Evolutionary conservation across 2,888 invertebrate genomes (phyloP).

Genomic region (Oligia strigilis): DNA sequence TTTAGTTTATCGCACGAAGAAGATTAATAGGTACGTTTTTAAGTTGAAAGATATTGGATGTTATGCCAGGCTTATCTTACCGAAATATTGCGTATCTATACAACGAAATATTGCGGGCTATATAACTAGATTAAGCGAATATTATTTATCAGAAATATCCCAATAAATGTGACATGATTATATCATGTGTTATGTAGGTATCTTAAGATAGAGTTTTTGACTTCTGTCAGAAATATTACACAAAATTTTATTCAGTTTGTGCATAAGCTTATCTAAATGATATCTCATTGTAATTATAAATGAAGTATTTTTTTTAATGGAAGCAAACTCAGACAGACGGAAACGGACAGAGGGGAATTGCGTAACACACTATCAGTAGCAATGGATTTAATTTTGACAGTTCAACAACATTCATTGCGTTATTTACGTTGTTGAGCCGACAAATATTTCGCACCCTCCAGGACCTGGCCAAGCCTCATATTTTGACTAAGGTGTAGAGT

Average conservation of each 20-base stretch:
- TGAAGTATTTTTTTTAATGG: conserved; percentile 3
- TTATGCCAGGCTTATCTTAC: conserved; percentile 29
- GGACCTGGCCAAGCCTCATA: too few species aligned
- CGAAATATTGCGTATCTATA: conserved; percentile 42
- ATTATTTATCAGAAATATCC: conserved; percentile 50
- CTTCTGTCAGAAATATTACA: not conserved
- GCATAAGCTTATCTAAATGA: conserved; percentile 11
- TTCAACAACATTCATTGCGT: too few species aligned
- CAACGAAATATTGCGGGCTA: not conserved
- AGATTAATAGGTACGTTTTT: conserved; percentile 41
- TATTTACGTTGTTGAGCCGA: too few species aligned
- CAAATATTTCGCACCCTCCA: too few species aligned
- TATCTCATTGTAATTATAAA: conserved; percentile 14
- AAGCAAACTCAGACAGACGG: not conserved
- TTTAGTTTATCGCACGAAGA: conserved; percentile 27
- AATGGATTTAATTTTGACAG: too few species aligned
- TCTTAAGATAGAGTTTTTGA: not conserved
- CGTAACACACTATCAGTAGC: too few species aligned
- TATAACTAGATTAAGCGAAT: conserved; percentile 51
- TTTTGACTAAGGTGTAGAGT: too few species aligned
- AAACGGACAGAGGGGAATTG: not conserved
- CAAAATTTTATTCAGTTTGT: conserved; percentile 29
- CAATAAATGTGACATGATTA: conserved; percentile 32
- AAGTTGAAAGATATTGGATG: conserved; percentile 38
- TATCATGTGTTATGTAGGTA: not conserved